phyloP scores from a whole-genome alignment of 2,797 vertebrate species.

The Peromyscus eremicus region DNA sequence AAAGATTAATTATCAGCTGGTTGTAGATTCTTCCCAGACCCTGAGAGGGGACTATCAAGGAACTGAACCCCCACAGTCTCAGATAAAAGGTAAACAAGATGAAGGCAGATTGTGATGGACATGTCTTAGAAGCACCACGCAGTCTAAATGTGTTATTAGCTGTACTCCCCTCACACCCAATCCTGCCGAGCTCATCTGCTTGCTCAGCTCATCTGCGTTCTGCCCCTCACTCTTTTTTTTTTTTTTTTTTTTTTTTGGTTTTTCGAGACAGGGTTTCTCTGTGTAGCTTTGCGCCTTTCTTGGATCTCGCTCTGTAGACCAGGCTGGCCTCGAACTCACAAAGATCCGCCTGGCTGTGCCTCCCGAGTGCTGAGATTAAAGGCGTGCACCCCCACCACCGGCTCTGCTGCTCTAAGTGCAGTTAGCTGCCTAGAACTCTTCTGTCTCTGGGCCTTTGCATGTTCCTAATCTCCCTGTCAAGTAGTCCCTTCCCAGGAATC shows the following conservation, averaged over 20 bases:
- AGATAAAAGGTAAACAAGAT: not conserved
- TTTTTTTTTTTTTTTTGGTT: no score
- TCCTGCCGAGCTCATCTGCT: not conserved
- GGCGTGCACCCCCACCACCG: no score
- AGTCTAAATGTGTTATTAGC: not conserved
- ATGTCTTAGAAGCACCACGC: not conserved
- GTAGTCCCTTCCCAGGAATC: not conserved
- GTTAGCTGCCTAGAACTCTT: not conserved
- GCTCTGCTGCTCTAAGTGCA: not conserved
- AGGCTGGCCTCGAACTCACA: no score
- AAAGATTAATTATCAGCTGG: no score
- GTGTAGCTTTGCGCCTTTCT: no score
- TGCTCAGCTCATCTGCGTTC: not conserved
- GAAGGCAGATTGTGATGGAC: not conserved
- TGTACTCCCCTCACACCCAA: not conserved
- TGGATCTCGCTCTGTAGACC: no score
- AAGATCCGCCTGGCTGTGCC: no score
- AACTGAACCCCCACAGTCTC: no score
- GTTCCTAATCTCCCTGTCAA: not conserved
- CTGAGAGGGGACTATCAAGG: no score
- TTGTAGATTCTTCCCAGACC: no score
- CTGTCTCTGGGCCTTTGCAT: not conserved
- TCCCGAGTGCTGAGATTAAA: no score
- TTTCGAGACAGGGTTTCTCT: no score
- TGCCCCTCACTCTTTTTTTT: not conserved